These are phyloP conservation scores for Anomalospiza imberbis DNA, from an alignment of 2,797 vertebrate genomes.

Conservation along the genomic window DNA sequence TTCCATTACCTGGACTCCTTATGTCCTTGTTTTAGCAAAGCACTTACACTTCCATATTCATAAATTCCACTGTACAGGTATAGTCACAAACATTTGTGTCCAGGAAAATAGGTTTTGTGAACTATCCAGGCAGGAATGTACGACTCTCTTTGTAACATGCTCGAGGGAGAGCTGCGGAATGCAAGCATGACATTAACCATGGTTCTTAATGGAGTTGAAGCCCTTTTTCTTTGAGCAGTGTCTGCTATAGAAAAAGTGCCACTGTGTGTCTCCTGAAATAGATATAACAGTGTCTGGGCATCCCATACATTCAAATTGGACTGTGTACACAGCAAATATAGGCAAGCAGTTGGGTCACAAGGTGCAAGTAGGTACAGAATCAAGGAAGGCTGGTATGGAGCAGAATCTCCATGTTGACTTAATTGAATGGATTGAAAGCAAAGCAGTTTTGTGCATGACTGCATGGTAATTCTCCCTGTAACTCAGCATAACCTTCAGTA, in stretches of 20 bases:
- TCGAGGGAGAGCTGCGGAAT: not conserved
- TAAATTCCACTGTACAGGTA: not conserved
- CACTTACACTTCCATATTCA: conserved; percentile 2
- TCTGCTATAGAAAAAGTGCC: not conserved
- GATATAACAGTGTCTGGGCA: not conserved
- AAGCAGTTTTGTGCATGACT: not conserved
- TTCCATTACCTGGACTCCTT: not conserved
- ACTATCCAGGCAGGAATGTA: not conserved
- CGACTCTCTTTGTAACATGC: not conserved
- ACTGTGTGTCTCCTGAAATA: not conserved
- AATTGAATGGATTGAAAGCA: not conserved
- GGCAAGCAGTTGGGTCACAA: not conserved
- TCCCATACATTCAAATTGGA: not conserved
- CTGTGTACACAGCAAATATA: not conserved
- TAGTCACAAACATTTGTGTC: not conserved
- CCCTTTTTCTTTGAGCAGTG: not conserved
- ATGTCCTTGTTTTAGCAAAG: not conserved
- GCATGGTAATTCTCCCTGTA: not conserved
- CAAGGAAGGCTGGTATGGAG: not conserved
- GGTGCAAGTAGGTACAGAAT: not conserved
- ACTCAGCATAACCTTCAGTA: not conserved
- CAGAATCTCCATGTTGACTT: not conserved
- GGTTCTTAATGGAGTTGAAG: not conserved
- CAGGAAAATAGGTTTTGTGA: not conserved
- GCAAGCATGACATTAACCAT: not conserved